Evolutionary conservation across 1,140 invertebrate genomes (phyloP), one percentile per base, ranked within the genome.

Genomic region (Caenorhabditis remanei): DNA sequence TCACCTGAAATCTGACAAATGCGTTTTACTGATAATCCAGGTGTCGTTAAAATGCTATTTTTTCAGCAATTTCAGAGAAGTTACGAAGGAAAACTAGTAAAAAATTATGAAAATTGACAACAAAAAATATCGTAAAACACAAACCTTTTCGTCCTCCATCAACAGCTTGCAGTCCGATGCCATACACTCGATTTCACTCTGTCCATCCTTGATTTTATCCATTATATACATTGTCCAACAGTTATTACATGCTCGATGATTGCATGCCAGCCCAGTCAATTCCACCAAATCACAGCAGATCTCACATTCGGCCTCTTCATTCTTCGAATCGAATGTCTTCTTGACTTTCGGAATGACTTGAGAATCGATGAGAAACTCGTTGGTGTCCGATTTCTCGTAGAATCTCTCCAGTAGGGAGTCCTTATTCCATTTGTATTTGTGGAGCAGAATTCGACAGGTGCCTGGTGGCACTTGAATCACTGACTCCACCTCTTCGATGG

Each of bases 371-470:
- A 63, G 14, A 11, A 63, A 63, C 9, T 19, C 61, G 2, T 24
- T 32, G 5, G 24, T 65, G 32, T 75, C 58, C 24, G 21, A 21
- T 11, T 40, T 21, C 85, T 84, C 58, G 40, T 67, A 56, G 21
- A 96, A 97, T 90, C 96, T 95, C 94, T 98, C 97, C 96, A 98
- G 97, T 89, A 99, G 94, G 93, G 98, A 98, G 93, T 99, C 97
- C 94, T 97, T 98, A 93, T 99, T 97, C 97, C 97, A 99, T 94
- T 96, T 96, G 93, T 98, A 99, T 93, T 99, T 96, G 94, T 98
- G 98, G 89, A 99, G 94, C 89, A 99, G 94, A 94, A 99, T 97
- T 89, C 97, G 94, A 82, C 96, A 96, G 61, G 95, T 96, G 67
- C 96, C 97, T 84, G 96, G 95, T 88, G 96, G 96, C 92, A 97